Base-by-base conservation (phyloP, 2,888 invertebrate genomes). In the Arrhopalites spinosus region DNA sequence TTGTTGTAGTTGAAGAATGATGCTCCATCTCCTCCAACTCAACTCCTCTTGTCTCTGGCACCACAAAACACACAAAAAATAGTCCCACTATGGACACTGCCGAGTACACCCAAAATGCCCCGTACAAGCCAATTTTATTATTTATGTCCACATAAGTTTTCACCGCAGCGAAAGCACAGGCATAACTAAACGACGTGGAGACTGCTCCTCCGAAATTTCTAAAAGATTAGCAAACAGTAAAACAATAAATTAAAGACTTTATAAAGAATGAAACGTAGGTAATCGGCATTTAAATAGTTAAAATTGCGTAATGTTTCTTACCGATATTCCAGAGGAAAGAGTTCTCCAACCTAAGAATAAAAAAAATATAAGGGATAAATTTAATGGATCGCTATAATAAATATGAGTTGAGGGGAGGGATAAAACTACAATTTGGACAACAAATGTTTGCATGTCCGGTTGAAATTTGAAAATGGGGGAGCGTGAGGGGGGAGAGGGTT, bases 1-100 rank as follows among this genome's bases (percentile, higher is more conserved):
- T 66, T n/a, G 66, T 30, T 5, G 20, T 61, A 3, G 61, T 56
- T 56, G 56, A 8, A 50, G 47, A 27, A 45, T 68, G 68, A 50
- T 68, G 68, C 29, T 69, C 74, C 90, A 95, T 94, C 86, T 95
- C 94, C 85, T 94, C 93, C 83, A 96, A 87, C 84, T 94, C 93
- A 83, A 91, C 91, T 0, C 95, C 95, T 85, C 93, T 95, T 2
- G 96, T 96, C 87, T 96, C 95, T 0, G 95, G 95, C 8, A 96
- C 93, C 84, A 91, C 92, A 84, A 91, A 91, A 2, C 92, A 91
- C 0, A 95, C 92, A 85, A 95, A 95, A 84, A 93, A 91, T 15
- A 94, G 87, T n/a, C 94, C 93, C 27, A 91, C 89, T 0, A 93
- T 90, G 67, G 94, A 93, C 84, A 94, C 90, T 74, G 91, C 91